Evolutionary conservation across 2,113 vertebrate genomes (phyloP).

Genomic region (Hylia prasina): DNA sequence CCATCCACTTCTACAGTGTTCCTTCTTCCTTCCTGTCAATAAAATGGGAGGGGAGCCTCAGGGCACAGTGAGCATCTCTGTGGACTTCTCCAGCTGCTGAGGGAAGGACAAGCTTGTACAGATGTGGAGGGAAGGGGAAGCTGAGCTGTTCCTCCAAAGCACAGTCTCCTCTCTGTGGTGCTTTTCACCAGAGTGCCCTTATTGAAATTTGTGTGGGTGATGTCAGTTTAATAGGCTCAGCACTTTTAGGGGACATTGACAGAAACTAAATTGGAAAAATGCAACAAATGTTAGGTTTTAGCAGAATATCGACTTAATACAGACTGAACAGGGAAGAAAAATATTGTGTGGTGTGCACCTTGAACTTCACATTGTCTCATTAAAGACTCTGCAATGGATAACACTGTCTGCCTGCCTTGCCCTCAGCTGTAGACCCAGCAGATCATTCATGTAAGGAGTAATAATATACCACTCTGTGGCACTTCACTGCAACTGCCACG

Average conservation of each 20-base stretch:
- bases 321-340: conserved; percentile 70
- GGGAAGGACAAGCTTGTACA: background rate
- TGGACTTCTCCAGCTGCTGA: background rate
- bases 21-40: background rate
- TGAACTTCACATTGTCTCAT: conserved; percentile 66
- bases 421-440: conserved; percentile 24
- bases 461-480: conserved; percentile 35
- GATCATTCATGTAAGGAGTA: conserved; percentile 37
- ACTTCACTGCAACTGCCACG: background rate
- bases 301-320: conserved; percentile 71
- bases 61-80: background rate
- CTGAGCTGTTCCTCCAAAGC: conserved; percentile 16
- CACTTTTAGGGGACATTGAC: conserved; percentile 71
- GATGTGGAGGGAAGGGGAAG: background rate
- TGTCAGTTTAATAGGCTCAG: conserved; percentile 69
- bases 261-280: conserved; percentile 75
- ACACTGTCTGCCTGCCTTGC: conserved; percentile 19
- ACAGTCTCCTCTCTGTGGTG: background rate
- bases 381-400: conserved; percentile 64
- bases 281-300: conserved; percentile 69
- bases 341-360: conserved; percentile 58
- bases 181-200: conserved; percentile 22
- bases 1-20: background rate
- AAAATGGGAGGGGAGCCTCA: background rate
- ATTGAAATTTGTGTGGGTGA: conserved; percentile 67